A percentile compares a stretch with the other conserved stretches of the same genome.
Evolutionary conservation across 2,888 invertebrate species (phyloP).

Genomic region (Carabus problematicus): DNA sequence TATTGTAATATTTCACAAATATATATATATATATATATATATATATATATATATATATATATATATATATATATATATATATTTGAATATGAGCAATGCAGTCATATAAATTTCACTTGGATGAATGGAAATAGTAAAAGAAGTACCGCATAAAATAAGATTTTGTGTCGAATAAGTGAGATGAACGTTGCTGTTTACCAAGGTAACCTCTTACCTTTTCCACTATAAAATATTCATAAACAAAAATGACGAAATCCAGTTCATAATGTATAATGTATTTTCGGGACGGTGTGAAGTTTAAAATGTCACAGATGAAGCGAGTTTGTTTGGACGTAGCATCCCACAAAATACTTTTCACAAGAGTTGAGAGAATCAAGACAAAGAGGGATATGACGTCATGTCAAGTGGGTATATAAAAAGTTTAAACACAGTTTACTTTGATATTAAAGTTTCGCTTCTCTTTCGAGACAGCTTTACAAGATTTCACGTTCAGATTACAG

Average conservation of each 20-base stretch:
- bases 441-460: constrained; percentile 37
- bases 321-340: too few species aligned
- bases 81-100: too few species aligned
- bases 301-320: neutral
- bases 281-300: constrained; percentile 14
- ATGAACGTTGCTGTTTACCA: constrained; percentile 1
- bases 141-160: too few species aligned
- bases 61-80: too few species aligned
- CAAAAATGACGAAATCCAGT: constrained; percentile 26
- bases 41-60: too few species aligned
- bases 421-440: constrained; percentile 37
- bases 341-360: too few species aligned
- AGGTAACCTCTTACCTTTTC: constrained; percentile 7
- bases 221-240: constrained; percentile 31
- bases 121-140: too few species aligned
- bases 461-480: constrained; percentile 35
- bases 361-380: too few species aligned
- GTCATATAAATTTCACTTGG: too few species aligned
- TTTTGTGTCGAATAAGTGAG: constrained; percentile 4
- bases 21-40: too few species aligned
- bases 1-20: too few species aligned
- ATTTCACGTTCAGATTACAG: constrained; percentile 36
- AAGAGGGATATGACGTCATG: constrained; percentile 2
- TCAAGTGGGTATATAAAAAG: constrained; percentile 38
- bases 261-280: constrained; percentile 24